These are phyloP conservation scores for Polymixis lichenea DNA, from an alignment of 2,888 invertebrate species.

Conservation along the genomic window DNA sequence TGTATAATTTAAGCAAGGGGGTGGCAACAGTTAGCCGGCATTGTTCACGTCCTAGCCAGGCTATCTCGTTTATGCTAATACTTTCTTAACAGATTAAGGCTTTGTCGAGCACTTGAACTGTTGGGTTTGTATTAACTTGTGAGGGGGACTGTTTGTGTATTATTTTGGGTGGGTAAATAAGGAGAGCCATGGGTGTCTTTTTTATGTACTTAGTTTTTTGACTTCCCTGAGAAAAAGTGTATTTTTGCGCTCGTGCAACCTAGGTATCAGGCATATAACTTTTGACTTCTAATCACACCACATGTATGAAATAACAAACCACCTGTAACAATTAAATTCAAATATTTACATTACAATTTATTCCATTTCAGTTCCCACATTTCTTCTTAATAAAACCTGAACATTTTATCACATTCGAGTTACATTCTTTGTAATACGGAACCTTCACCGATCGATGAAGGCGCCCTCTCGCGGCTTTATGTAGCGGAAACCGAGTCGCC, in stretches of 20 bases:
- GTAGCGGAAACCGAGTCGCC: slow-evolving; percentile 78
- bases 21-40: slow-evolving; percentile 53
- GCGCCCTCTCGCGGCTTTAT: slow-evolving; percentile 74
- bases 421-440: slow-evolving; percentile 47
- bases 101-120: slow-evolving; percentile 43
- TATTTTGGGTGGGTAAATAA: slow-evolving; percentile 11
- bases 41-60: slow-evolving; percentile 50
- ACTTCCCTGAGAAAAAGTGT: not conserved
- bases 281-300: too few species aligned
- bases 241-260: too few species aligned
- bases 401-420: slow-evolving; percentile 46
- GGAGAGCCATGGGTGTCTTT: not conserved
- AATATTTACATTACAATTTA: slow-evolving; percentile 25
- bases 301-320: not conserved
- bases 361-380: slow-evolving; percentile 20
- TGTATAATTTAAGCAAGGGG: slow-evolving; percentile 55
- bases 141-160: slow-evolving; percentile 17
- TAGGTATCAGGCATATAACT: too few species aligned
- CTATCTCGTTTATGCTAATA: slow-evolving; percentile 63
- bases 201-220: not conserved
- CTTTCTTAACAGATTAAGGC: slow-evolving; percentile 61
- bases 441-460: slow-evolving; percentile 70
- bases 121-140: slow-evolving; percentile 22
- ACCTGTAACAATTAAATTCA: slow-evolving; percentile 9
- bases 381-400: slow-evolving; percentile 35